Conservation (phyloP, 2,888 invertebrate species). For the Achlya flavicornis region DNA sequence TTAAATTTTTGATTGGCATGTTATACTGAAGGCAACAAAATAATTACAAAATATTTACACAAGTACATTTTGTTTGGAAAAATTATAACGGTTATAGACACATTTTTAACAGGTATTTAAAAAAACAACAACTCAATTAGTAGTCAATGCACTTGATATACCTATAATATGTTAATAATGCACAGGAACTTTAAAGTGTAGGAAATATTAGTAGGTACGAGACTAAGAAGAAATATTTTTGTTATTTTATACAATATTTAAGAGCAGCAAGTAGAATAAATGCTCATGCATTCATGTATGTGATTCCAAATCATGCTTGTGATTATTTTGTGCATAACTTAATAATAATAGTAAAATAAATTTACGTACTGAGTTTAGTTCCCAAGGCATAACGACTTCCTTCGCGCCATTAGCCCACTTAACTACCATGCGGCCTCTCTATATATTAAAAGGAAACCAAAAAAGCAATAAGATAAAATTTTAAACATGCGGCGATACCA, state of each 20-base stretch:
- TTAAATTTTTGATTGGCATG: neutral
- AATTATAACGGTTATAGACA: no score
- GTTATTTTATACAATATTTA: conserved; percentile 20
- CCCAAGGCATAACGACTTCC: conserved; percentile 80
- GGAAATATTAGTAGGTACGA: no score
- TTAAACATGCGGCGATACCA: conserved; percentile 60
- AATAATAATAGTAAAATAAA: conserved; percentile 43
- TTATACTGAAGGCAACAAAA: neutral
- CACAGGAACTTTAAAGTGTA: no score
- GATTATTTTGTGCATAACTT: conserved; percentile 27
- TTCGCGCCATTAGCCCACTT: conserved; percentile 80
- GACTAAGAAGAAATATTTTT: neutral
- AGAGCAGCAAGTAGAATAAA: conserved; percentile 27
- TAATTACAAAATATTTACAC: neutral
- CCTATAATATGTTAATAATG: no score
- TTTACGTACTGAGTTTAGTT: conserved; percentile 79
- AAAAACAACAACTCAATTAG: neutral
- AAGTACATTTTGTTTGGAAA: neutral
- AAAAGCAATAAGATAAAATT: conserved; percentile 71
- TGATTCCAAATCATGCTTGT: neutral
- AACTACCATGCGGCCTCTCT: conserved; percentile 83
- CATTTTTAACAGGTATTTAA: neutral
- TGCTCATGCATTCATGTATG: conserved; percentile 15
- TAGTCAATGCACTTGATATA: neutral
- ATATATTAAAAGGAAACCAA: conserved; percentile 69